Conservation (phyloP, 2,888 invertebrate genomes). For the Melipona beecheii region DNA sequence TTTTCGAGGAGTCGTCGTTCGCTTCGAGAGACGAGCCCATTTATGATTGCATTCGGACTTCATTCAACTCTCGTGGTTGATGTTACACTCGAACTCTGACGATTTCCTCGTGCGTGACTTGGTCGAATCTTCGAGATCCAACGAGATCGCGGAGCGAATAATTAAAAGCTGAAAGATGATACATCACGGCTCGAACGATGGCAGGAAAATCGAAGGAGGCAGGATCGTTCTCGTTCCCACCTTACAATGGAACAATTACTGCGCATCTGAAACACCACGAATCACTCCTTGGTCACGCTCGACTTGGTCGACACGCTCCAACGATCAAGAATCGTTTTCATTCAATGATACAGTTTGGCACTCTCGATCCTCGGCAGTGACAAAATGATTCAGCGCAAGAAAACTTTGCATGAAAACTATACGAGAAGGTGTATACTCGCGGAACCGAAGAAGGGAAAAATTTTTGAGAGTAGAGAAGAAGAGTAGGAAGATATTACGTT, state of each 20-base stretch:
- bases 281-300: slow-evolving; percentile 42
- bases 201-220: not conserved
- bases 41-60: not conserved
- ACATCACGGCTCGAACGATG: not conserved
- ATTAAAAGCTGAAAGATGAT: not conserved
- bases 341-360: slow-evolving; percentile 35
- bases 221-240: slow-evolving; percentile 20
- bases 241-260: slow-evolving; percentile 53
- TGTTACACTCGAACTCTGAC: not conserved
- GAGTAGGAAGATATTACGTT: slow-evolving; percentile 44
- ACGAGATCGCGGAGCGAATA: not conserved
- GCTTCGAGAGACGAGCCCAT: not conserved
- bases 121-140: not conserved
- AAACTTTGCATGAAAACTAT: not conserved
- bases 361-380: not conserved
- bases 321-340: slow-evolving; percentile 26
- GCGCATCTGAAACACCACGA: slow-evolving; percentile 38
- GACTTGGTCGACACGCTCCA: slow-evolving; percentile 42
- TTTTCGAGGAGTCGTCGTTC: not conserved
- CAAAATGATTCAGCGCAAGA: not conserved
- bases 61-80: not conserved
- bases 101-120: not conserved
- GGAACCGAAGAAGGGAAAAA: not conserved
- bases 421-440: not conserved
- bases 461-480: not conserved